These are phyloP conservation scores for Trinectes maculatus DNA, from an alignment of 2,113 vertebrate genomes.

Conservation along the genomic window DNA sequence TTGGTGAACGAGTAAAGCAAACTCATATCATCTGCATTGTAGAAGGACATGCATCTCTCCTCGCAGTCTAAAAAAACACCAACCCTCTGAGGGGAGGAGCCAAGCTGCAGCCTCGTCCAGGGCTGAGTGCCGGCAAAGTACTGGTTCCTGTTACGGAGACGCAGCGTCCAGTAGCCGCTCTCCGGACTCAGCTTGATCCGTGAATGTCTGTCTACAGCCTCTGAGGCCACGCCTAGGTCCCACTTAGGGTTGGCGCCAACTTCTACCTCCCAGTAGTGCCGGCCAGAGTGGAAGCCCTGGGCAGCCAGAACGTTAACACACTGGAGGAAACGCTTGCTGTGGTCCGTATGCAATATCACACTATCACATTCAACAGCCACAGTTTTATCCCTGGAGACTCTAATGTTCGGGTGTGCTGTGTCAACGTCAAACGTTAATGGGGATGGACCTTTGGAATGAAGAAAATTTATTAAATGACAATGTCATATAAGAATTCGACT, in stretches of 20 bases:
- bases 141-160: conserved; percentile 78
- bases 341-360: conserved; percentile 34
- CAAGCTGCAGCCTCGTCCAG: conserved; percentile 78
- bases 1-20: conserved; percentile 83
- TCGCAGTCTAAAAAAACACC: conserved; percentile 86
- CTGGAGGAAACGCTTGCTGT: conserved; percentile 83
- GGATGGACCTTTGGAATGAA: conserved; percentile 76
- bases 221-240: conserved; percentile 87
- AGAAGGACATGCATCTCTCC: conserved; percentile 83
- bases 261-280: conserved; percentile 89
- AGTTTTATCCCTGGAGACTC: conserved; percentile 82
- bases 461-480: conserved; percentile 19
- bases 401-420: conserved; percentile 86
- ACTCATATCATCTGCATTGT: conserved; percentile 82
- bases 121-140: conserved; percentile 84
- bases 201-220: conserved; percentile 75
- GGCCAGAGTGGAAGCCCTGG: conserved; percentile 80
- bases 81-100: conserved; percentile 57
- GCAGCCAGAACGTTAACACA: conserved; percentile 84
- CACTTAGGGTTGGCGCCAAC: conserved; percentile 87
- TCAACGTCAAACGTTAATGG: conserved; percentile 84
- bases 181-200: conserved; percentile 84
- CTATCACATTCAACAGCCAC: conserved; percentile 76
- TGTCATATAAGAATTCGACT: not conserved
- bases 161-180: conserved; percentile 87